phyloP scores from a whole-genome alignment of 2,113 vertebrate species.

The Aythya baeri region DNA sequence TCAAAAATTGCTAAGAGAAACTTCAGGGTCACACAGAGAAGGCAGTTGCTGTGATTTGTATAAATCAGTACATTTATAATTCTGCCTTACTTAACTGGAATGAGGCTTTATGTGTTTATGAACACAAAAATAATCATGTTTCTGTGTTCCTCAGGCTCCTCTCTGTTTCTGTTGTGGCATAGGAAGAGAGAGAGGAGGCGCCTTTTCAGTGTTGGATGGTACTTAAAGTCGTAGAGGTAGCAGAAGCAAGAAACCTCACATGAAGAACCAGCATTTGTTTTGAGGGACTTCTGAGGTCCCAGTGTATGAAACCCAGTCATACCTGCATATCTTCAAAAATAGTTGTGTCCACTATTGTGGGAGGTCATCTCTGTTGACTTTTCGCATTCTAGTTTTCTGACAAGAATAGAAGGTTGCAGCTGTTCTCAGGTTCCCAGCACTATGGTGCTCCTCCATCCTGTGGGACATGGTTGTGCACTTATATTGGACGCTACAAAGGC shows the following conservation, averaged over 20 bases:
- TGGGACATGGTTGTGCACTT: not conserved
- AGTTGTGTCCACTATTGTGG: fast-evolving
- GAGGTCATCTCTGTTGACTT: not conserved
- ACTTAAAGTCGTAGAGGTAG: not conserved
- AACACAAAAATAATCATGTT: slow-evolving; percentile 15
- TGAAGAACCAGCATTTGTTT: not conserved
- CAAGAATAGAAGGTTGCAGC: not conserved
- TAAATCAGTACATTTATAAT: not conserved
- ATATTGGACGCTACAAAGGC: fast-evolving
- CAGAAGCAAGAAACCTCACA: not conserved
- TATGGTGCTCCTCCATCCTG: fast-evolving
- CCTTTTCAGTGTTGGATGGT: not conserved
- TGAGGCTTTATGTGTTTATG: not conserved
- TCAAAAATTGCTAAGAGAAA: not conserved
- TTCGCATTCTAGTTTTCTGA: not conserved
- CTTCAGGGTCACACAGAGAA: not conserved
- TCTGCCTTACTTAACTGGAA: not conserved
- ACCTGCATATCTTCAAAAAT: not conserved
- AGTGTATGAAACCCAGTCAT: not conserved
- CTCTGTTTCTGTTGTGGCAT: not conserved
- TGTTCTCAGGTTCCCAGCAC: not conserved
- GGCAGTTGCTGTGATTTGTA: not conserved
- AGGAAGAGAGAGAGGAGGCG: not conserved
- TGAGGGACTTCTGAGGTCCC: not conserved
- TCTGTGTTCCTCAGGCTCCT: fast-evolving